A percentile compares a stretch with the other conserved stretches of the same genome.
Conservation (phyloP, 2,888 invertebrate genomes). For the Keiferia lycopersicella region DNA sequence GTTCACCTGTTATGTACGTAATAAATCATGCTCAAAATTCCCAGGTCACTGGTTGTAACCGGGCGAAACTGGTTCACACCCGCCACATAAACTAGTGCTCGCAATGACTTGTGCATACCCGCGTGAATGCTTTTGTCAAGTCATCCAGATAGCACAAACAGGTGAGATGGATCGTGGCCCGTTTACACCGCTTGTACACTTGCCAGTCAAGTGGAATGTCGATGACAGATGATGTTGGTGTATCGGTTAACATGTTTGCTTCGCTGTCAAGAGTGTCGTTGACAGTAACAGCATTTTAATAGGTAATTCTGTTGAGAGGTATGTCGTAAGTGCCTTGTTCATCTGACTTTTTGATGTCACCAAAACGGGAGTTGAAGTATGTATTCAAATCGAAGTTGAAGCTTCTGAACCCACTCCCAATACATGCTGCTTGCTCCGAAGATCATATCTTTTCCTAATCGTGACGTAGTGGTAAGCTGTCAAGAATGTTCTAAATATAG, state of each 20-base stretch:
- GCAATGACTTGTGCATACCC: conserved; percentile 48
- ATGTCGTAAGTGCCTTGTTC: not conserved
- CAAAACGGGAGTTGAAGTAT: not conserved
- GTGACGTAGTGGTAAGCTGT: no score
- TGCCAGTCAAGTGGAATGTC: conserved; percentile 39
- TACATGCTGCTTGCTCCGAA: no score
- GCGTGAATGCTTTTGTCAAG: conserved; percentile 50
- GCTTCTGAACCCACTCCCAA: no score
- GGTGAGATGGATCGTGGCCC: conserved; percentile 47
- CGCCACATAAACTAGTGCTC: conserved; percentile 14
- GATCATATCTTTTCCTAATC: no score
- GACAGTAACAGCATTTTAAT: conserved; percentile 5
- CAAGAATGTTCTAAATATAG: no score
- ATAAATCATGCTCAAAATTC: conserved; percentile 17
- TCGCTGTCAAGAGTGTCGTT: not conserved
- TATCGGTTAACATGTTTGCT: conserved; percentile 1
- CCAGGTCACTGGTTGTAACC: not conserved
- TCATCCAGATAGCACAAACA: conserved; percentile 53
- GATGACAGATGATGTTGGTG: conserved; percentile 8
- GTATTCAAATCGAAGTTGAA: not conserved
- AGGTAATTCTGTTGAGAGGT: not conserved
- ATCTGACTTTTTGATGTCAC: not conserved
- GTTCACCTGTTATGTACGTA: not conserved
- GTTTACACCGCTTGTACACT: conserved; percentile 34
- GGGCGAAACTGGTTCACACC: conserved; percentile 21